Evolutionary conservation across 2,113 vertebrate genomes (phyloP), one percentile per base, ranked within the genome.

Genomic region (Limanda limanda): DNA sequence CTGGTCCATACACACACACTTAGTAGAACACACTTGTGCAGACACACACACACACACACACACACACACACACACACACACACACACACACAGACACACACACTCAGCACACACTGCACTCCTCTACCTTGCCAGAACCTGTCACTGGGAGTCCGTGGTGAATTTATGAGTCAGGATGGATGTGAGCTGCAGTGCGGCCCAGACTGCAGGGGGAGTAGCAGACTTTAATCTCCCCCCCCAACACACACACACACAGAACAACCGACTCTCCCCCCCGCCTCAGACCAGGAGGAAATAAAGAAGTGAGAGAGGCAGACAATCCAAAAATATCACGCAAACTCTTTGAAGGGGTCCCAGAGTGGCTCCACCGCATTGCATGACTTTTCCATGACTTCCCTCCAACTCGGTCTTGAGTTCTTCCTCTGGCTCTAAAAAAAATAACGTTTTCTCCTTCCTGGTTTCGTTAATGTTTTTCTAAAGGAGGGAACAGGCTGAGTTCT

Each of bases 61-160:
- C 59, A 40, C 70, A n/a, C n/a, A 12, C 65, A 31, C 31, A 13
- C 9, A 37, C 42, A 52, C 63, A 59, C 63, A 67, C 31, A 67
- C 71, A 72, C 55, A n/a, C 27, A 23, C 52, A 68, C 66, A 80
- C 72, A 27, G 2, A 60, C 60, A 21, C 18, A 23, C 61, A 21
- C 35, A 40, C 60, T 23, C 60, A 42, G 73, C 27, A 23, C 57
- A 68, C 66, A 80, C 72, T 47, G 64, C 71, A 35, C 80, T 77
- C 17, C n/a, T 60, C 20, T 72, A 89, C 75, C 87, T 84, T 84
- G 84, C 89, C 91, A 91, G 85, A 77, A 76, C 67, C 85, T 85
- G 88, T 89, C 81, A 77, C 71, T 35, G 71, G 57, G 81, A 82
- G 80, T 74, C 81, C 11, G 14, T 60, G 78, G 59, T 88, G 71